phyloP scores from a whole-genome alignment of 2,888 invertebrate species.

The Chironomus riparius region DNA sequence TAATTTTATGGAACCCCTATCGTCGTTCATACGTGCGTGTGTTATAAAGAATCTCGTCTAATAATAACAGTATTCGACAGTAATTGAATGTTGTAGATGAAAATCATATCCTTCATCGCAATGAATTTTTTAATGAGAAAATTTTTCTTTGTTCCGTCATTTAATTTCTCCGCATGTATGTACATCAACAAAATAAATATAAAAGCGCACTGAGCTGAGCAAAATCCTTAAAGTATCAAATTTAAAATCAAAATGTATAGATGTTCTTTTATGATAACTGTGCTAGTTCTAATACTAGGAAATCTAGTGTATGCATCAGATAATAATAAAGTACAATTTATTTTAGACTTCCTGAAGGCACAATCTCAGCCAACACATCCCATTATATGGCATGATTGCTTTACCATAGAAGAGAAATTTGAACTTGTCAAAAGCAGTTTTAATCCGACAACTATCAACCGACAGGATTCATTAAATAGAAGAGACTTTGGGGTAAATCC shows the following conservation, averaged over 20 bases:
- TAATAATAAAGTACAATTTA: constrained; percentile 8
- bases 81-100: neutral
- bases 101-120: too few relatives aligned
- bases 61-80: neutral
- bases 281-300: neutral
- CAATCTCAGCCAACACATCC: constrained; percentile 4
- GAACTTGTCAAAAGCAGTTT: constrained; percentile 13
- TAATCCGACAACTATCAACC: neutral
- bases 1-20: too few relatives aligned
- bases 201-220: neutral
- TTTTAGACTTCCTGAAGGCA: constrained; percentile 9
- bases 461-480: constrained; percentile 20
- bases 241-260: neutral
- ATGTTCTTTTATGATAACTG: neutral
- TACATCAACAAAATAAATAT: too few relatives aligned
- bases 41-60: too few relatives aligned
- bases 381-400: constrained; percentile 9
- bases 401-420: neutral
- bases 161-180: too few relatives aligned
- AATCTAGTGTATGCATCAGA: neutral
- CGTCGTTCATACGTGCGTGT: too few relatives aligned
- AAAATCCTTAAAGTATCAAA: neutral
- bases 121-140: too few relatives aligned
- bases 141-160: too few relatives aligned
- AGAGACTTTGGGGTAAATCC: constrained; percentile 13